phyloP scores from a whole-genome alignment of 1,140 invertebrate genomes.

The Myzus persicae region DNA sequence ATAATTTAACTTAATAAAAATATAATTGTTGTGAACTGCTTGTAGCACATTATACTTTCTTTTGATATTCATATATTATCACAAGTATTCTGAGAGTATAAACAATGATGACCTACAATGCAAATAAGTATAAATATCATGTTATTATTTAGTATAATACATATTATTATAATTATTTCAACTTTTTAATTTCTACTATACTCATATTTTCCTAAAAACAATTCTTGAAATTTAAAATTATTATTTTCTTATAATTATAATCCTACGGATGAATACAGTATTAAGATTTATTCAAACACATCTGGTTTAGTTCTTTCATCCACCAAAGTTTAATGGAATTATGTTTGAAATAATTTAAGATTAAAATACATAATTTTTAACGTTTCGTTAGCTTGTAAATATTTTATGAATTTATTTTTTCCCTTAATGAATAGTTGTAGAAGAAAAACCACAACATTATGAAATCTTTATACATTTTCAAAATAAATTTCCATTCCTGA shows the following conservation, averaged over 20 bases:
- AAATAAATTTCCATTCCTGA: background rate
- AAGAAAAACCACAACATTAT: background rate
- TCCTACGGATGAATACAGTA: background rate
- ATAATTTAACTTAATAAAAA: background rate
- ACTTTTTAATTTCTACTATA: background rate
- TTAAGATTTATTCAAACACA: background rate
- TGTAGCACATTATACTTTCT: background rate
- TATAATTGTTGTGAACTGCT: background rate
- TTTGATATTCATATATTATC: background rate
- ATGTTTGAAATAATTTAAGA: background rate
- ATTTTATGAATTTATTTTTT: background rate
- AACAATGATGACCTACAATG: background rate
- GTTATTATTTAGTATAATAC: background rate
- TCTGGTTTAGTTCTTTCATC: background rate
- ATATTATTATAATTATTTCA: background rate
- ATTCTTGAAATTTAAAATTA: background rate
- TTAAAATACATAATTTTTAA: background rate
- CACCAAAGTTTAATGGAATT: background rate
- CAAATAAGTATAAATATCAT: background rate
- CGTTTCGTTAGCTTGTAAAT: background rate
- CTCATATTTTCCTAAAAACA: background rate
- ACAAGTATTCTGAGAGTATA: background rate
- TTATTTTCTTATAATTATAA: conserved; percentile 7
- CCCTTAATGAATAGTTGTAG: background rate
- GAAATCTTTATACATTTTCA: background rate